These are phyloP conservation scores for Siniperca chuatsi DNA, from an alignment of 2,113 vertebrate genomes.

Conservation along the genomic window DNA sequence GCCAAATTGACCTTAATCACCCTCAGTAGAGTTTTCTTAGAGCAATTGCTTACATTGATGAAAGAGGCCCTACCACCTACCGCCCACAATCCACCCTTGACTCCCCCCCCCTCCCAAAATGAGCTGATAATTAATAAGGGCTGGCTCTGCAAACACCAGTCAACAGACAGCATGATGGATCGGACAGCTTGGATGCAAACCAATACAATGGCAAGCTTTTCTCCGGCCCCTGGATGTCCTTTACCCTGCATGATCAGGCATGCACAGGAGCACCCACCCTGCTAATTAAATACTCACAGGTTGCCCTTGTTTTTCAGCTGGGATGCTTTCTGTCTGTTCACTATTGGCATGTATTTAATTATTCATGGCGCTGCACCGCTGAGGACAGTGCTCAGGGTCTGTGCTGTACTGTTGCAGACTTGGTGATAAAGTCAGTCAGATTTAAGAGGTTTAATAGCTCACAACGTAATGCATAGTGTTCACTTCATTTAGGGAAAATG, in stretches of 20 bases:
- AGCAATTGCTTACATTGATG: constrained; percentile 74
- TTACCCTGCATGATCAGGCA: constrained; percentile 79
- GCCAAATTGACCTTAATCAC: constrained; percentile 68
- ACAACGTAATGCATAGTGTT: neutral
- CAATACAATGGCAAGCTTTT: constrained; percentile 54
- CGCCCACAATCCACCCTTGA: constrained; percentile 46
- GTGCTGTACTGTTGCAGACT: constrained; percentile 29
- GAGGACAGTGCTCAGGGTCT: constrained; percentile 42
- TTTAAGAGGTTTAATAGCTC: neutral
- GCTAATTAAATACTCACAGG: constrained; percentile 74
- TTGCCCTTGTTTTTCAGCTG: constrained; percentile 73
- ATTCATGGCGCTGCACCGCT: constrained; percentile 73
- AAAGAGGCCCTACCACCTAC: constrained; percentile 61
- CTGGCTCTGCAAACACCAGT: constrained; percentile 82
- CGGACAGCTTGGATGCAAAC: constrained; percentile 79
- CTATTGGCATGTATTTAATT: constrained; percentile 78
- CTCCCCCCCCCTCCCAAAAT: constrained; percentile 47
- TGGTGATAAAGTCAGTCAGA: constrained; percentile 22
- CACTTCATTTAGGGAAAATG: neutral
- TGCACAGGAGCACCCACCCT: constrained; percentile 67
- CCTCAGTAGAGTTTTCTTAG: constrained; percentile 58
- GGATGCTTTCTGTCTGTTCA: constrained; percentile 67
- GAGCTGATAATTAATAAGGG: constrained; percentile 88
- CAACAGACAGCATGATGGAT: constrained; percentile 87
- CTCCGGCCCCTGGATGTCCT: constrained; percentile 63